phyloP scores from a whole-genome alignment of 2,888 invertebrate genomes.

The Eulithis testata region DNA sequence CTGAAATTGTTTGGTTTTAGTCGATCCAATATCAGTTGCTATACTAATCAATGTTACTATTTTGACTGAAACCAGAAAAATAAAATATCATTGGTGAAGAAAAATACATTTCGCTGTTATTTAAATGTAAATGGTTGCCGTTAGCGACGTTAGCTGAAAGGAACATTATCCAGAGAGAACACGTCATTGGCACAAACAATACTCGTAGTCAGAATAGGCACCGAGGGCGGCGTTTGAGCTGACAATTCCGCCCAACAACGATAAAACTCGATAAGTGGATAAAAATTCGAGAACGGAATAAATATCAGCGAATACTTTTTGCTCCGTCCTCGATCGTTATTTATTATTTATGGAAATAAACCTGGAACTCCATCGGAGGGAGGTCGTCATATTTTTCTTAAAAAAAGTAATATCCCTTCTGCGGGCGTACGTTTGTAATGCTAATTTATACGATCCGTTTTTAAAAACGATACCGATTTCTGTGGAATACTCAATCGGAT shows the following conservation, averaged over 20 bases:
- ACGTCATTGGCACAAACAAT: not conserved
- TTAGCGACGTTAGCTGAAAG: too few species aligned
- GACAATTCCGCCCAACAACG: constrained; percentile 43
- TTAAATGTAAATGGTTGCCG: not conserved
- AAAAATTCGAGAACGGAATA: constrained; percentile 77
- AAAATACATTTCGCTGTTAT: not conserved
- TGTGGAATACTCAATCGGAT: constrained; percentile 74
- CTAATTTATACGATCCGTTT: constrained; percentile 81
- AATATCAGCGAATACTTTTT: constrained; percentile 77
- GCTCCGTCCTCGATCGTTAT: constrained; percentile 78
- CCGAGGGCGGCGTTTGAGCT: constrained; percentile 31
- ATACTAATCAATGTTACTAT: too few species aligned
- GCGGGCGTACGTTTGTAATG: constrained; percentile 72
- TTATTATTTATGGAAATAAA: constrained; percentile 84
- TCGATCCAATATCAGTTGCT: too few species aligned
- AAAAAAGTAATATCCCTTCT: constrained; percentile 78
- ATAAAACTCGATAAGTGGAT: constrained; percentile 75
- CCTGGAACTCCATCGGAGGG: constrained; percentile 75
- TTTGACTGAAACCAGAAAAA: not conserved
- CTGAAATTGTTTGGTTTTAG: too few species aligned
- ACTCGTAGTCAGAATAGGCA: not conserved
- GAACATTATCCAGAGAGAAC: not conserved
- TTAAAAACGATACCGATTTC: constrained; percentile 79
- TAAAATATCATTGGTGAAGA: not conserved
- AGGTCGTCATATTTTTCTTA: constrained; percentile 82